Evolutionary conservation across 1,140 invertebrate genomes (phyloP).

Genomic region (Eupeodes corollae): DNA sequence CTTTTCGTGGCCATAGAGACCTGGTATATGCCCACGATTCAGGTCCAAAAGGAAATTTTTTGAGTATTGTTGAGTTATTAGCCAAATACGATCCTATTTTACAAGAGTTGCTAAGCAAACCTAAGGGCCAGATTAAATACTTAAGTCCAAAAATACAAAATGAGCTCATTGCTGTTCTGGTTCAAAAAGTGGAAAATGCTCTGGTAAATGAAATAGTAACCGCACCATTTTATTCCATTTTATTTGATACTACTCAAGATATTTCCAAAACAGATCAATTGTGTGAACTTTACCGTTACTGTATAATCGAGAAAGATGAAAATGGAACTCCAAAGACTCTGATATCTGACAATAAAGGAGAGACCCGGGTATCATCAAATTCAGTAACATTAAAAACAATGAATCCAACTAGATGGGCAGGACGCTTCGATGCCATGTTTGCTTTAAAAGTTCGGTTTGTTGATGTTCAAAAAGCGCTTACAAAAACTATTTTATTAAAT

Average conservation of each 20-base stretch:
- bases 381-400: slow-evolving; percentile 9
- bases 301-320: not conserved
- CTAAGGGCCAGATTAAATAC: slow-evolving; percentile 8
- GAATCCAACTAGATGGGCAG: slow-evolving; percentile 10
- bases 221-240: slow-evolving; percentile 9
- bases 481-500: slow-evolving; percentile 13
- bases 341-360: not conserved
- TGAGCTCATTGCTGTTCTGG: not conserved
- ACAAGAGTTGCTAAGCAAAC: slow-evolving; percentile 11
- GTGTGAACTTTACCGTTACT: slow-evolving; percentile 8
- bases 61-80: slow-evolving; percentile 12
- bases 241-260: slow-evolving; percentile 13
- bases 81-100: slow-evolving; percentile 13
- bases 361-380: slow-evolving; percentile 6
- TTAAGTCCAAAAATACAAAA: not conserved
- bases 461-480: slow-evolving; percentile 12
- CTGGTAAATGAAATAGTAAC: slow-evolving; percentile 6
- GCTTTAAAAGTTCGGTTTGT: slow-evolving; percentile 6
- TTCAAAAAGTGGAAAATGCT: slow-evolving; percentile 5
- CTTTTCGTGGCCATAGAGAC: slow-evolving; percentile 11
- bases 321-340: not conserved
- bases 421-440: slow-evolving; percentile 9
- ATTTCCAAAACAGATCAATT: slow-evolving; percentile 11
- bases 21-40: slow-evolving; percentile 9
- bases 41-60: slow-evolving; percentile 10